phyloP scores from a whole-genome alignment of 1,140 invertebrate genomes.

The Scaptomyza montana region DNA sequence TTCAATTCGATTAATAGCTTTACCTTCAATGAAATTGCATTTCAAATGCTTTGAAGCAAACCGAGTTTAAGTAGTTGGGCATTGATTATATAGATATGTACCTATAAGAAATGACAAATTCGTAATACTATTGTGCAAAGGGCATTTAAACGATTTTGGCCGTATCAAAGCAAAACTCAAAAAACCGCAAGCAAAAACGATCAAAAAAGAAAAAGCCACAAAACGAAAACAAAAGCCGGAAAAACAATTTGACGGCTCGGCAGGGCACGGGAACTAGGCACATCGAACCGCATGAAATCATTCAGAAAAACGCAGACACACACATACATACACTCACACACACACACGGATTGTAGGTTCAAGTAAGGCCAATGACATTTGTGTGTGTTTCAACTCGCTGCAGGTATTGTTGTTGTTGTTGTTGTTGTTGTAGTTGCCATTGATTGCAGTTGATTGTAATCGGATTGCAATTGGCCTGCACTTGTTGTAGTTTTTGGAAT shows the following conservation, averaged over 20 bases:
- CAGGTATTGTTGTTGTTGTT: conserved; percentile 40
- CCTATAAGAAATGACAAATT: no score
- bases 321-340: neutral
- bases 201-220: conserved; percentile 10
- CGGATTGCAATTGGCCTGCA: conserved; percentile 76
- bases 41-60: no score
- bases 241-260: conserved; percentile 74
- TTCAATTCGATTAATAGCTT: no score
- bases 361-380: conserved; percentile 75
- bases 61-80: no score
- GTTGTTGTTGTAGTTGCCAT: conserved; percentile 45
- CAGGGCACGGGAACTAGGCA: conserved; percentile 11
- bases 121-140: neutral
- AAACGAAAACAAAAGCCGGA: conserved; percentile 73
- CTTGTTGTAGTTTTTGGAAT: conserved; percentile 43
- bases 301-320: conserved; percentile 1
- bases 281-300: conserved; percentile 16
- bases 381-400: conserved; percentile 18
- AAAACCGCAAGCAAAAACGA: conserved; percentile 40
- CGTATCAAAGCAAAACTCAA: conserved; percentile 48
- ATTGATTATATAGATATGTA: no score
- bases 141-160: conserved; percentile 1
- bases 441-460: conserved; percentile 77
- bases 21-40: no score
- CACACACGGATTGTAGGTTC: conserved; percentile 37